Conservation (phyloP, 2,797 vertebrate species). For the Amblyraja radiata region DNA sequence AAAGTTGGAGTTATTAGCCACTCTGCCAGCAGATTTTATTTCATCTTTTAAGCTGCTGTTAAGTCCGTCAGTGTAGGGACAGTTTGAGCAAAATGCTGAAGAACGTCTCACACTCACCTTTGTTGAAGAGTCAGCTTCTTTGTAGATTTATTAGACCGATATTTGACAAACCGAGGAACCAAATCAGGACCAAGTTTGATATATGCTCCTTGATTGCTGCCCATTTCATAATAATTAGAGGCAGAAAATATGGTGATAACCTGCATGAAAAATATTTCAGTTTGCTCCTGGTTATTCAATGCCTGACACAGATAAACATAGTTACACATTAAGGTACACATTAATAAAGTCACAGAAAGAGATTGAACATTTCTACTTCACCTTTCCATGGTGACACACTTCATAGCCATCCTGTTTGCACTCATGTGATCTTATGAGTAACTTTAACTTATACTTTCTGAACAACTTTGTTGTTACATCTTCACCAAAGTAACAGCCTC, state of each 20-base stretch:
- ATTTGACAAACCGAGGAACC: constrained; percentile 78
- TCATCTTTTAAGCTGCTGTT: too few species aligned
- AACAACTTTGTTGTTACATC: constrained; percentile 74
- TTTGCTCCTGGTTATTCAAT: background rate
- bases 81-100: too few species aligned
- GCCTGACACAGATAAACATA: background rate
- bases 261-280: constrained; percentile 53
- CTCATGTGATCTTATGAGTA: constrained; percentile 90
- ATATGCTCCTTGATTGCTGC: constrained; percentile 91
- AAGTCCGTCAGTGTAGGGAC: too few species aligned
- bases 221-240: constrained; percentile 96
- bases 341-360: constrained; percentile 28
- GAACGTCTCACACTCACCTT: constrained; percentile 60
- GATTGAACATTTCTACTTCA: constrained; percentile 43
- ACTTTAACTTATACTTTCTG: constrained; percentile 68
- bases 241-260: constrained; percentile 95
- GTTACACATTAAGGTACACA: background rate
- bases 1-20: too few species aligned
- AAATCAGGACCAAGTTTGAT: constrained; percentile 74
- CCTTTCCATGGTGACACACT: constrained; percentile 79
- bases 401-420: constrained; percentile 93
- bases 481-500: constrained; percentile 91
- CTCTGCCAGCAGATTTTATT: too few species aligned
- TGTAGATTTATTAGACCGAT: constrained; percentile 74
- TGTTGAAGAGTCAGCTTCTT: constrained; percentile 68